These are phyloP conservation scores for Syngnathus acus DNA, from an alignment of 2,797 vertebrate genomes.

Conservation along the genomic window DNA sequence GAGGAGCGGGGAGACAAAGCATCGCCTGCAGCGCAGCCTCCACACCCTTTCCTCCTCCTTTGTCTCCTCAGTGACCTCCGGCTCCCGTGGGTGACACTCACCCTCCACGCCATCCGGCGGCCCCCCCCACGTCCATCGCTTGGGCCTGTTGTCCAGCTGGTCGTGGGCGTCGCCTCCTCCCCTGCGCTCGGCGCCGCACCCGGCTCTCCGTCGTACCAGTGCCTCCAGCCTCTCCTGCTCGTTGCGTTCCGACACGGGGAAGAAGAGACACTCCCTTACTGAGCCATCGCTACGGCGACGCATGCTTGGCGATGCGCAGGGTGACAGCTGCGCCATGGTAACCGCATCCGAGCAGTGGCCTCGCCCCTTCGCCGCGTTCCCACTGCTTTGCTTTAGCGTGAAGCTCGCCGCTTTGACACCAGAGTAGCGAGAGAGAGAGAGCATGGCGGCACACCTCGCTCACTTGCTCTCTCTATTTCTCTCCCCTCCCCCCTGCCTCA, in stretches of 20 bases:
- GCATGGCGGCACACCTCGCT: constrained; percentile 2
- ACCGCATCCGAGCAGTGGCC: constrained; percentile 49
- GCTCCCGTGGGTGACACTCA: constrained; percentile 45
- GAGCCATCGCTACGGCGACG: constrained; percentile 74
- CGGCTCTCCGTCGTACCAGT: constrained; percentile 81
- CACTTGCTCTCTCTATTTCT: constrained; percentile 13
- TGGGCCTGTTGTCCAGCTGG: constrained; percentile 82
- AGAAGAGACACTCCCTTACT: constrained; percentile 73
- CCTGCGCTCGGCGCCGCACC: constrained; percentile 57
- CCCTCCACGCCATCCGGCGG: constrained; percentile 68
- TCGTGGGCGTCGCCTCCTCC: constrained; percentile 32
- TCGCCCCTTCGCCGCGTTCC: constrained; percentile 38
- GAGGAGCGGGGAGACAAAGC: constrained; percentile 42
- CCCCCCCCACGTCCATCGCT: constrained; percentile 89
- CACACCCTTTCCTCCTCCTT: constrained; percentile 63
- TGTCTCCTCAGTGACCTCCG: constrained; percentile 11
- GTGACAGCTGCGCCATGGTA: constrained; percentile 72
- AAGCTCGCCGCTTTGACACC: not conserved
- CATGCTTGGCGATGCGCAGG: constrained; percentile 50
- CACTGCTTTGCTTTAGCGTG: not conserved
- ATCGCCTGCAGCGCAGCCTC: constrained; percentile 71
- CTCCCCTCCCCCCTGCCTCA: constrained; percentile 18
- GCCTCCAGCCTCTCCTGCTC: constrained; percentile 92
- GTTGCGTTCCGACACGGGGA: constrained; percentile 73
- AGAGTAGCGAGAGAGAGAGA: not conserved